Evolutionary conservation across 2,888 invertebrate genomes (phyloP).

Genomic region (Apamea epomidion): DNA sequence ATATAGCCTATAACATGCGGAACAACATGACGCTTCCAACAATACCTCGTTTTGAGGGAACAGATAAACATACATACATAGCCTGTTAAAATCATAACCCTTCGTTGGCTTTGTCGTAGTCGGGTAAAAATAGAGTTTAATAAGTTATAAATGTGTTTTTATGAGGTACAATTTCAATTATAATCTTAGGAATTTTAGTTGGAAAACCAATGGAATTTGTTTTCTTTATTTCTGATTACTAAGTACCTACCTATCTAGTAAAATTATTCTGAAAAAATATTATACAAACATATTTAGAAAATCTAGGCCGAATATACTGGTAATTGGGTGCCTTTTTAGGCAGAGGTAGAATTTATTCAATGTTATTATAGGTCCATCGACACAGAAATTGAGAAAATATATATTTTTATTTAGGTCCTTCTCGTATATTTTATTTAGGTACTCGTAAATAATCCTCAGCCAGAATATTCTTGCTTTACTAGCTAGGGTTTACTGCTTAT

Average conservation of each 20-base stretch:
- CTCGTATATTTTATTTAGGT: no score
- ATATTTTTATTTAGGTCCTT: neutral
- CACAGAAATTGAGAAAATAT: neutral
- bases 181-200: neutral
- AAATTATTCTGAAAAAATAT: neutral
- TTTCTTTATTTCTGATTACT: neutral
- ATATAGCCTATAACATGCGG: no score
- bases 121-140: neutral
- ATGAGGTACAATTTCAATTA: neutral
- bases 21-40: no score
- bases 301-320: constrained; percentile 7
- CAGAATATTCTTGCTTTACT: no score
- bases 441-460: neutral
- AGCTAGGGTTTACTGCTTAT: neutral
- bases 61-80: no score
- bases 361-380: neutral
- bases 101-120: no score
- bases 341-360: neutral
- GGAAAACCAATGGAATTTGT: neutral
- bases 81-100: no score
- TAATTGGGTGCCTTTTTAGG: constrained; percentile 2
- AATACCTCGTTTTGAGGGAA: no score
- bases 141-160: neutral
- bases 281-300: neutral
- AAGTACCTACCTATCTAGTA: no score